Evolutionary conservation across 2,888 invertebrate genomes (phyloP).

Genomic region (Lepeophtheirus nordmannii): DNA sequence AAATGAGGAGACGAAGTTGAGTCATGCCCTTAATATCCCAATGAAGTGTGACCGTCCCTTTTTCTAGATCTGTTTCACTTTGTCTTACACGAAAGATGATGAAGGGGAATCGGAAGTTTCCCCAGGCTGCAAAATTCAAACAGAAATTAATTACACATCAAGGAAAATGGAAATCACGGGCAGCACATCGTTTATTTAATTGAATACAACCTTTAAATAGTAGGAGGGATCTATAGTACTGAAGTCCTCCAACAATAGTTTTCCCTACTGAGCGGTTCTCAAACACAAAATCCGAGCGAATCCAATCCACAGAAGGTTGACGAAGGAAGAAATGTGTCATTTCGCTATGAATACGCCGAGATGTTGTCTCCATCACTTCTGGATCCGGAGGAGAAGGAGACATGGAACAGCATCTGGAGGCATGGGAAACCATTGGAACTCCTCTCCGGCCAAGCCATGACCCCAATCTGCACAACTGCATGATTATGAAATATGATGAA

Average conservation of each 20-base stretch:
- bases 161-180: too few relatives aligned
- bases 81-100: neutral
- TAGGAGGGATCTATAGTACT: neutral
- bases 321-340: neutral
- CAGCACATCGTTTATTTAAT: too few relatives aligned
- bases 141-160: neutral
- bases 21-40: neutral
- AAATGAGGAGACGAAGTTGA: neutral
- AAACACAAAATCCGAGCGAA: neutral
- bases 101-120: neutral
- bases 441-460: too few relatives aligned
- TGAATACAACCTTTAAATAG: neutral
- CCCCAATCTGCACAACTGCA: too few relatives aligned
- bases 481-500: too few relatives aligned
- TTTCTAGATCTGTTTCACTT: neutral
- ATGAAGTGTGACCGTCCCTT: neutral
- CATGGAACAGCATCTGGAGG: too few relatives aligned
- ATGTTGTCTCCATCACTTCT: neutral
- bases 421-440: too few relatives aligned
- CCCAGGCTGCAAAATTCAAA: neutral
- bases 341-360: neutral
- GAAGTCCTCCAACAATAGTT: neutral
- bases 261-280: neutral
- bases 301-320: neutral
- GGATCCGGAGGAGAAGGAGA: too few relatives aligned